Base-by-base conservation (phyloP, 2,113 vertebrate species). In the Ginglymostoma cirratum region DNA sequence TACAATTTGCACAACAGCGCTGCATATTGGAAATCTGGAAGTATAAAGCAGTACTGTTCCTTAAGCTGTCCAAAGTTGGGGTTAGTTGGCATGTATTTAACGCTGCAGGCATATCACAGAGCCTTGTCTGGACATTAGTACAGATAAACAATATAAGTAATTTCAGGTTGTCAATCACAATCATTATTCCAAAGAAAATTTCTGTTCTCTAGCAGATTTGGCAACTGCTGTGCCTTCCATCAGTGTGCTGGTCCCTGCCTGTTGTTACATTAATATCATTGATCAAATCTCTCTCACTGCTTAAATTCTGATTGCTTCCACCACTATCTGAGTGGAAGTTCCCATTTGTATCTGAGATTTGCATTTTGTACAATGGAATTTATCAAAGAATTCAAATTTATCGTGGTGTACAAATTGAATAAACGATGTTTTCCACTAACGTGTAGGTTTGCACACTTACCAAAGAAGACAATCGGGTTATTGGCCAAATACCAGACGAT, bases 391-490 rank as follows among this genome's bases (percentile, higher is more conserved):
- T 61, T 61, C 55, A 34, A 95, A 52, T 72, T 48, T 76, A 15
- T 95, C 10, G 3, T 3, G 23, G n/a, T 72, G 52, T 27, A 48
- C 10, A 72, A 5, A 95, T 34, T 30, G 27, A 45, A 76, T 76
- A 0, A 72, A 70, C 70, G 42, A 3, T 72, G 3, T 95, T 95
- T 95, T 94, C 34, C 24, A 30, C 45, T 27, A 70, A 48, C 30
- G 66, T n/a, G 96, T 97, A 99, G 99, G 99, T 99, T 42, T 99
- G 99, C 96, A 99, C 99, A 86, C 98, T 99, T 96, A 99, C 99
- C 76, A 98, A 98, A 96, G 98, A 99, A 97, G 99, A 99, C 97
- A 99, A 99, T 97, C 98, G 99, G 66, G 98, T 98, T 96, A 97
- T 98, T 96, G 98, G 98, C 96, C 98, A 98, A 96, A 98, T 98